A percentile compares a stretch with the other conserved stretches of the same genome.
Evolutionary conservation across 2,888 invertebrate species (phyloP).

Genomic region (Protodeltote pygarga): DNA sequence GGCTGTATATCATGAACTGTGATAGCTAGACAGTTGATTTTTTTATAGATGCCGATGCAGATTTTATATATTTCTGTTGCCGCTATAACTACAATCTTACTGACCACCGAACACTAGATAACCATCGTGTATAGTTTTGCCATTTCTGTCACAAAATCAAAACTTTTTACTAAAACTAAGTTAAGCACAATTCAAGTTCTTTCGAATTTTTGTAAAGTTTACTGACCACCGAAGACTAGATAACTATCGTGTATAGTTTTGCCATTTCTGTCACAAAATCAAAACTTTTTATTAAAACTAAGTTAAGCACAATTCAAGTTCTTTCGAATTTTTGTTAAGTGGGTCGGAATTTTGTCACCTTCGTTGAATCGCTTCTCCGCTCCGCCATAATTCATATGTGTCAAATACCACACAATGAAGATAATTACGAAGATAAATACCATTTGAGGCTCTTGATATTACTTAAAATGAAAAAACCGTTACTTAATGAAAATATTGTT

Average conservation of each 20-base stretch:
- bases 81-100: too few relatives aligned
- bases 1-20: too few relatives aligned
- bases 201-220: background rate
- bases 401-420: slow-evolving; percentile 9
- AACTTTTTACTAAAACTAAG: background rate
- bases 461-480: background rate
- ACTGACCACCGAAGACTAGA: too few relatives aligned
- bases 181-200: slow-evolving; percentile 8
- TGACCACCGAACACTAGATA: too few relatives aligned
- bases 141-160: background rate
- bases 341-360: slow-evolving; percentile 10
- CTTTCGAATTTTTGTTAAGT: slow-evolving; percentile 1
- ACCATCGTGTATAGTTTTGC: too few relatives aligned
- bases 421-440: slow-evolving; percentile 17
- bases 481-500: too few relatives aligned
- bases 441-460: slow-evolving; percentile 5
- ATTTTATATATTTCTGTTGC: too few relatives aligned
- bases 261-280: background rate
- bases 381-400: slow-evolving; percentile 9
- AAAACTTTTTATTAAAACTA: background rate
- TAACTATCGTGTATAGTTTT: too few relatives aligned
- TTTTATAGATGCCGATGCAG: too few relatives aligned
- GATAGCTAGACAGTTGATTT: too few relatives aligned
- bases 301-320: slow-evolving; percentile 7
- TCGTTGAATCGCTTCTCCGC: slow-evolving; percentile 16